These are phyloP conservation scores for Sebastes matsubarae DNA, from an alignment of 2,797 vertebrate genomes.

Conservation along the genomic window DNA sequence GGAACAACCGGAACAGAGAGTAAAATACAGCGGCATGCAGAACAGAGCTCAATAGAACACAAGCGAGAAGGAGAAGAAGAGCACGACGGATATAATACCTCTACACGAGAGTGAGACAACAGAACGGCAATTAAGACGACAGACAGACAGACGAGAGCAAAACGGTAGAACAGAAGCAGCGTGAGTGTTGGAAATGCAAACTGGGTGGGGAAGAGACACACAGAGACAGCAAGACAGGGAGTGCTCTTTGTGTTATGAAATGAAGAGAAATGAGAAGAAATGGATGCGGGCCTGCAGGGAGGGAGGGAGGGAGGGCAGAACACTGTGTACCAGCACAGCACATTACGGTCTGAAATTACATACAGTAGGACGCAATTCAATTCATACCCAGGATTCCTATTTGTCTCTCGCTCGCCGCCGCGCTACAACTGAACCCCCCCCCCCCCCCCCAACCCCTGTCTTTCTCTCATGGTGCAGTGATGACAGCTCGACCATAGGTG, in stretches of 20 bases:
- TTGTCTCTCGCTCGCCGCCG: constrained; percentile 29
- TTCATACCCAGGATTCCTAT: constrained; percentile 41
- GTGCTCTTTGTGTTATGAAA: constrained; percentile 42
- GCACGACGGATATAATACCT: neutral
- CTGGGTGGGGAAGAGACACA: neutral
- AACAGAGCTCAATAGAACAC: constrained; percentile 12
- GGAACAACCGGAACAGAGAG: neutral
- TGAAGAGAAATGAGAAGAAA: constrained; percentile 50
- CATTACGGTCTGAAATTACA: constrained; percentile 63
- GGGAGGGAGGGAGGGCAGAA: constrained; percentile 47
- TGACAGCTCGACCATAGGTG: constrained; percentile 59
- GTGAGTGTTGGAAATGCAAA: neutral
- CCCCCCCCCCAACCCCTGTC: neutral
- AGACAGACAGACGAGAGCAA: neutral
- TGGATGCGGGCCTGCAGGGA: constrained; percentile 26
- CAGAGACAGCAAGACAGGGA: neutral
- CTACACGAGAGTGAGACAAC: neutral
- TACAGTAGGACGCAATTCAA: constrained; percentile 32
- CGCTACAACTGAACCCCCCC: neutral
- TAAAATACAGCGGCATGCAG: neutral
- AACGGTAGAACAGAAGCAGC: neutral
- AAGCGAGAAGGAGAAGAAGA: neutral
- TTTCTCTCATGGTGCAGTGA: constrained; percentile 30
- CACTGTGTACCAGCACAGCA: constrained; percentile 46
- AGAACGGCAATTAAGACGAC: neutral